Evolutionary conservation across 2,888 invertebrate genomes (phyloP).

Genomic region (Subacronicta megacephala): DNA sequence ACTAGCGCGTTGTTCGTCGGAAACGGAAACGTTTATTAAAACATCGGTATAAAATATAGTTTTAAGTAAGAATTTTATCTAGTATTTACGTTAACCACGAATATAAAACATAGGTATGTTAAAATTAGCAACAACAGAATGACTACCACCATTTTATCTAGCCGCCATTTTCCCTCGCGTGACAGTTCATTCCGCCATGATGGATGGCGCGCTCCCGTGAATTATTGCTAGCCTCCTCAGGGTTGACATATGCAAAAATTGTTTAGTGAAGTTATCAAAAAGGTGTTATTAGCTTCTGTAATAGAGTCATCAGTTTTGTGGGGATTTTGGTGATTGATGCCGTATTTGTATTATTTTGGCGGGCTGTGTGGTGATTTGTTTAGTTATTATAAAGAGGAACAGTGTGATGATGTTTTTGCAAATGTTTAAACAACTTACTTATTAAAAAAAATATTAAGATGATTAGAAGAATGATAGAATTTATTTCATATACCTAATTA

Average conservation of each 20-base stretch:
- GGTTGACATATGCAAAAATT: constrained; percentile 89
- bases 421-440: no score
- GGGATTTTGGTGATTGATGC: constrained; percentile 50
- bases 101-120: constrained; percentile 46
- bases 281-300: constrained; percentile 79
- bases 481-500: no score
- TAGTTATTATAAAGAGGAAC: constrained; percentile 13
- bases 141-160: constrained; percentile 71
- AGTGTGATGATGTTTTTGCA: background rate
- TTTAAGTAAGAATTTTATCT: no score
- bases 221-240: constrained; percentile 78
- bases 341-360: constrained; percentile 26
- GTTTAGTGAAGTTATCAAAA: constrained; percentile 85
- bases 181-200: constrained; percentile 88
- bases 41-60: no score
- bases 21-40: no score
- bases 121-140: constrained; percentile 32
- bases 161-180: constrained; percentile 77
- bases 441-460: no score
- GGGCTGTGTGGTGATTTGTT: constrained; percentile 28
- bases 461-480: no score
- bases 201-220: constrained; percentile 81
- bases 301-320: constrained; percentile 74
- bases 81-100: constrained; percentile 8
- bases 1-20: no score